Evolutionary conservation across 1,140 invertebrate species (phyloP).

Genomic region (Pectinophora gossypiella): DNA sequence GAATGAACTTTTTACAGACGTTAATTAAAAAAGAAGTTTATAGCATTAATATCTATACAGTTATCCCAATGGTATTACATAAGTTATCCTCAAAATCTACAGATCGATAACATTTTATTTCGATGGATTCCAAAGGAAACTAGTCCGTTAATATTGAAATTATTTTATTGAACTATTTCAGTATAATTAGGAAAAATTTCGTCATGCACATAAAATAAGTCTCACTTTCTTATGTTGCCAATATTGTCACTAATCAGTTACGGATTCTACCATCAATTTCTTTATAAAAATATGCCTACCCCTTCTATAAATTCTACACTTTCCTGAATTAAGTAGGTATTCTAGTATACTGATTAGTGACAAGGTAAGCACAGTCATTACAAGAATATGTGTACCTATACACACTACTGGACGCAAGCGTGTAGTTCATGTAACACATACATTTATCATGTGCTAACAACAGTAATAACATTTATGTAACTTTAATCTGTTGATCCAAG

Average conservation of each 20-base stretch:
- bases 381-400: slow-evolving; percentile 17
- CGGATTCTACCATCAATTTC: not conserved
- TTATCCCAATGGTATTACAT: no score
- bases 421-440: slow-evolving; percentile 8
- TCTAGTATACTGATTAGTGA: slow-evolving; percentile 19
- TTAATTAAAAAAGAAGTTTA: no score
- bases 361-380: slow-evolving; percentile 18
- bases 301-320: not conserved
- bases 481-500: no score
- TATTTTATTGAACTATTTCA: slow-evolving; percentile 17
- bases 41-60: no score
- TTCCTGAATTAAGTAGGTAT: slow-evolving; percentile 8
- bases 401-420: slow-evolving; percentile 50
- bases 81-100: no score
- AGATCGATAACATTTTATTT: no score
- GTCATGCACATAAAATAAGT: slow-evolving; percentile 7
- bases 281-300: not conserved
- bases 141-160: slow-evolving; percentile 9
- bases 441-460: slow-evolving; percentile 15
- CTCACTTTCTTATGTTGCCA: not conserved
- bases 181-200: not conserved
- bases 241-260: slow-evolving; percentile 21
- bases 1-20: no score
- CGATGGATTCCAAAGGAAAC: no score
- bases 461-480: slow-evolving; percentile 35